Conservation (phyloP, 23 tunicate genomes). For the Ascidia mentula region DNA sequence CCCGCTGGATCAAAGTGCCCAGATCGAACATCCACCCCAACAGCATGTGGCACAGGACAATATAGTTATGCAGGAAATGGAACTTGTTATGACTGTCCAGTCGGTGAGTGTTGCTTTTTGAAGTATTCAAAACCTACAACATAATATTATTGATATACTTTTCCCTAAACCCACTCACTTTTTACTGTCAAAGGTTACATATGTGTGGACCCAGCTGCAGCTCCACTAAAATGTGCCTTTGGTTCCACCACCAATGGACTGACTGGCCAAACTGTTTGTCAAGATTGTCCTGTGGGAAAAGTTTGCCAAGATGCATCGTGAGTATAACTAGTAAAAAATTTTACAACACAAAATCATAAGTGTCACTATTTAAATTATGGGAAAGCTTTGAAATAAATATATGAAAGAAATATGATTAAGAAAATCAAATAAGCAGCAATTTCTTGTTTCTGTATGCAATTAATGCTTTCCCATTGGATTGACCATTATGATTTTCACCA, state of each 20-base stretch:
- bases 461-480: no score
- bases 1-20: conserved; percentile 68
- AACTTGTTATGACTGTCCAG: conserved; percentile 45
- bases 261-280: conserved; percentile 57
- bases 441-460: no score
- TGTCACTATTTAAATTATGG: no score
- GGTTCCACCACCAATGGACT: conserved; percentile 82
- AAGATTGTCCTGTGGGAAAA: conserved; percentile 54
- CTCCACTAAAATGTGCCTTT: conserved; percentile 69
- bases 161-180: no score
- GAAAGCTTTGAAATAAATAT: no score
- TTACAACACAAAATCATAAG: no score
- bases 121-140: no score
- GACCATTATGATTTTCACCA: no score
- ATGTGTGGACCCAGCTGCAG: conserved; percentile 36
- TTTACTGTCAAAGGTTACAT: conserved; percentile 55
- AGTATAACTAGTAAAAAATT: background rate
- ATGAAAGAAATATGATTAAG: no score
- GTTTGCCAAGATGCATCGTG: conserved; percentile 47
- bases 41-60: conserved; percentile 26
- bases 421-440: no score
- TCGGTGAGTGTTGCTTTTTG: conserved; percentile 25
- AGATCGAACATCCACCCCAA: conserved; percentile 16
- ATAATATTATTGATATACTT: no score
- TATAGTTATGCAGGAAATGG: conserved; percentile 41